Evolutionary conservation across 1,140 invertebrate species (phyloP).

Genomic region (Drosophila azteca): DNA sequence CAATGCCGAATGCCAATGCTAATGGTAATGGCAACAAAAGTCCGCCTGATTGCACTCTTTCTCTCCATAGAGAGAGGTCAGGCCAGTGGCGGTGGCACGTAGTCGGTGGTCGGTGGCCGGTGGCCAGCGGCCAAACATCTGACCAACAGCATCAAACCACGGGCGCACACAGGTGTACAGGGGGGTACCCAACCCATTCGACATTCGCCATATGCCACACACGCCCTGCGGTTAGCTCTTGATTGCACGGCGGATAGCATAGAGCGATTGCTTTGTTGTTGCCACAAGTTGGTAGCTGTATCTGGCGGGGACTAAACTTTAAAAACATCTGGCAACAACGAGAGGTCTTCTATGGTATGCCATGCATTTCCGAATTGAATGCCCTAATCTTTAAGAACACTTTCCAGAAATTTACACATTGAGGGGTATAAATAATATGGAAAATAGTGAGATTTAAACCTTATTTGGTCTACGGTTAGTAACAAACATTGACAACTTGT

Average conservation of each 20-base stretch:
- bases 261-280: conserved; percentile 10
- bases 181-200: conserved; percentile 7
- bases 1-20: conserved; percentile 45
- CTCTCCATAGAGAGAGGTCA: no score
- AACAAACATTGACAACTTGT: no score
- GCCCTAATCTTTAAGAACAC: no score
- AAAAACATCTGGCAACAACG: no score
- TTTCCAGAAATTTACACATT: no score
- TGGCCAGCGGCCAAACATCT: conserved; percentile 63
- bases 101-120: conserved; percentile 9
- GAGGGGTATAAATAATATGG: no score
- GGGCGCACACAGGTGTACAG: conserved; percentile 25
- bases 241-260: conserved; percentile 50
- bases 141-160: conserved; percentile 48
- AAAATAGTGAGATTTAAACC: no score
- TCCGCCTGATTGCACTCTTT: conserved; percentile 61
- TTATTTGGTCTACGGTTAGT: no score
- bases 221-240: conserved; percentile 60
- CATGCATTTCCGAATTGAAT: no score
- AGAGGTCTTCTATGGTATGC: no score
- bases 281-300: neutral
- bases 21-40: conserved; percentile 59
- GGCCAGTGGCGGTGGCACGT: no score
- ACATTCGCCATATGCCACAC: conserved; percentile 29
- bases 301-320: no score